Conservation (phyloP, 2,888 invertebrate species). For the Timema podura region DNA sequence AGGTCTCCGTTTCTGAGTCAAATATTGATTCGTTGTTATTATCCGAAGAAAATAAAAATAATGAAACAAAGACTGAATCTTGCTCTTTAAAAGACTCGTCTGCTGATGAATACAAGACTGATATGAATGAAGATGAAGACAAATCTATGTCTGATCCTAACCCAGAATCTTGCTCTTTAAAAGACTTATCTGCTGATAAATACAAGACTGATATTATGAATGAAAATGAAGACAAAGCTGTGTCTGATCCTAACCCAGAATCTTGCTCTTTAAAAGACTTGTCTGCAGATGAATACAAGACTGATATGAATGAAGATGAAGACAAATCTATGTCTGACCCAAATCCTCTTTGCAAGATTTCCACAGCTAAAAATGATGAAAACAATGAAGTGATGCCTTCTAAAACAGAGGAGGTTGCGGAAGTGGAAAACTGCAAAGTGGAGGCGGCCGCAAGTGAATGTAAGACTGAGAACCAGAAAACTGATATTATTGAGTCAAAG, state of each 20-base stretch:
- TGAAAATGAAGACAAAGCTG: too few species aligned
- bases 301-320: conserved; percentile 25
- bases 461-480: background rate
- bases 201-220: too few species aligned
- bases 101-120: conserved; percentile 29
- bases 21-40: too few species aligned
- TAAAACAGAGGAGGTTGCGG: too few species aligned
- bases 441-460: background rate
- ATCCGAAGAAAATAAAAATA: too few species aligned
- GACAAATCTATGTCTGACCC: conserved; percentile 28
- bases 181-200: too few species aligned
- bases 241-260: too few species aligned
- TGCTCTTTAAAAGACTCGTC: too few species aligned
- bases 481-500: background rate
- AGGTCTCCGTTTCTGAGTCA: conserved; percentile 14
- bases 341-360: background rate
- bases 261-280: too few species aligned
- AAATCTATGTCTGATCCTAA: conserved; percentile 27
- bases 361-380: conserved; percentile 20
- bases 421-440: background rate
- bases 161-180: too few species aligned
- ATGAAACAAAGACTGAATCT: too few species aligned
- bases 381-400: conserved; percentile 23
- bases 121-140: conserved; percentile 26
- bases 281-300: conserved; percentile 30